Percentiles rank a stretch among this genome's conserved stretches.
phyloP scores from a whole-genome alignment of 2,797 vertebrate genomes.

The Apodemus agrarius region DNA sequence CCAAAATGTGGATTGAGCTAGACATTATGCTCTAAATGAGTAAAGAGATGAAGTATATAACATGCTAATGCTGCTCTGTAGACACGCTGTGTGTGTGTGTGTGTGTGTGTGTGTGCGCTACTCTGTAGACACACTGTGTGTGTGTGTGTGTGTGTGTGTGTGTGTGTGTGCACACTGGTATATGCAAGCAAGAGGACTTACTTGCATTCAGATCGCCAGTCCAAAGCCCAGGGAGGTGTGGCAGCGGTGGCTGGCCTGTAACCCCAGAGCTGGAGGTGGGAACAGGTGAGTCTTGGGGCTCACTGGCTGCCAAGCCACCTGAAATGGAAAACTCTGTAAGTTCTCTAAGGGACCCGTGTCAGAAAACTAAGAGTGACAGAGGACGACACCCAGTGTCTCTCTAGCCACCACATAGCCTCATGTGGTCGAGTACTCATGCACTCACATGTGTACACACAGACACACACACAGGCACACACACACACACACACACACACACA shows the following conservation, averaged over 20 bases:
- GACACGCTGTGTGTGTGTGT: background rate
- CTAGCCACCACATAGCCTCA: background rate
- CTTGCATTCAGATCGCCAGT: background rate
- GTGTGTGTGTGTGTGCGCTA: background rate
- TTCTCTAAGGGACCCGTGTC: background rate
- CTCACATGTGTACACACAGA: background rate
- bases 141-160: background rate
- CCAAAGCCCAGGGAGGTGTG: background rate
- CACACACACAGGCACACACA: background rate
- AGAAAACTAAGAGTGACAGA: background rate
- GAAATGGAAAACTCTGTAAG: background rate
- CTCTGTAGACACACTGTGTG: background rate
- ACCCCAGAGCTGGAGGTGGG: background rate
- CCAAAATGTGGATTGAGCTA: background rate
- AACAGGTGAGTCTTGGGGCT: background rate
- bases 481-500: background rate
- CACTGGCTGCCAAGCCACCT: background rate
- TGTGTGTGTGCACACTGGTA: too few species aligned
- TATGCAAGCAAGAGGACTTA: too few species aligned
- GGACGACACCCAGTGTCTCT: background rate
- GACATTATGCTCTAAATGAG: background rate
- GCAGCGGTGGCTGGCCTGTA: background rate
- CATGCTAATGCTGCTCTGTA: background rate
- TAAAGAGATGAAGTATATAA: background rate
- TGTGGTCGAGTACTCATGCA: background rate